phyloP scores from a whole-genome alignment of 2,888 invertebrate genomes.

The Leucophenga maculata region DNA sequence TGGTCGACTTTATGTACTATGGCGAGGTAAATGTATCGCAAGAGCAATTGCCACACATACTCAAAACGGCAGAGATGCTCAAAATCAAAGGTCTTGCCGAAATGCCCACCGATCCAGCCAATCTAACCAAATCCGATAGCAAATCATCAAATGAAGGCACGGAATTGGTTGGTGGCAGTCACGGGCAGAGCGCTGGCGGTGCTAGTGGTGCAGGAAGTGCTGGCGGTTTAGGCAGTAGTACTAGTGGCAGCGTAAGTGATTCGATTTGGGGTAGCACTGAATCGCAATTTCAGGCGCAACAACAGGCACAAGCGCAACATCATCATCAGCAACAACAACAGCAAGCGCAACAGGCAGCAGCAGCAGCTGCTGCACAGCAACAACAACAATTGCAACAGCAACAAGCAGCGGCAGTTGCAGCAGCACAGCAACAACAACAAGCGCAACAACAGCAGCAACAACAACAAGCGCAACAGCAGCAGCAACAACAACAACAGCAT shows the following conservation, averaged over 20 bases:
- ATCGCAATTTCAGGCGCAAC: constrained; percentile 76
- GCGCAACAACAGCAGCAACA: constrained; percentile 64
- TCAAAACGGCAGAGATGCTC: constrained; percentile 87
- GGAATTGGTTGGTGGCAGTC: constrained; percentile 72
- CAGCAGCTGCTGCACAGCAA: constrained; percentile 74
- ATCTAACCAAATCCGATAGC: constrained; percentile 81
- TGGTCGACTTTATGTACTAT: constrained; percentile 94
- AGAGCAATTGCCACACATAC: constrained; percentile 85
- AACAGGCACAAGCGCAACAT: constrained; percentile 72
- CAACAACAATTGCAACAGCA: constrained; percentile 61
- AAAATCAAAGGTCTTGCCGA: constrained; percentile 92
- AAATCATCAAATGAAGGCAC: constrained; percentile 73
- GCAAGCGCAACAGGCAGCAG: constrained; percentile 74
- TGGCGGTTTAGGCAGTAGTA: constrained; percentile 52
- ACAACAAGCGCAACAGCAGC: constrained; percentile 66
- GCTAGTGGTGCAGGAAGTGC: constrained; percentile 58
- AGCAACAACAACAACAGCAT: constrained; percentile 69
- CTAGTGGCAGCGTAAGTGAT: constrained; percentile 71
- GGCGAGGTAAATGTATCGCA: constrained; percentile 94
- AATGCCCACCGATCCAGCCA: constrained; percentile 85
- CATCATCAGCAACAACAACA: constrained; percentile 61
- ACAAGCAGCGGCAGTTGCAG: constrained; percentile 69
- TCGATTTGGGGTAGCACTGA: constrained; percentile 74
- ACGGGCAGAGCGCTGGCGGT: constrained; percentile 40
- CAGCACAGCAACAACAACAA: constrained; percentile 68